Evolutionary conservation across 2,113 vertebrate species (phyloP), one percentile per base, ranked within the genome.

Genomic region (Oncorhynchus keta): DNA sequence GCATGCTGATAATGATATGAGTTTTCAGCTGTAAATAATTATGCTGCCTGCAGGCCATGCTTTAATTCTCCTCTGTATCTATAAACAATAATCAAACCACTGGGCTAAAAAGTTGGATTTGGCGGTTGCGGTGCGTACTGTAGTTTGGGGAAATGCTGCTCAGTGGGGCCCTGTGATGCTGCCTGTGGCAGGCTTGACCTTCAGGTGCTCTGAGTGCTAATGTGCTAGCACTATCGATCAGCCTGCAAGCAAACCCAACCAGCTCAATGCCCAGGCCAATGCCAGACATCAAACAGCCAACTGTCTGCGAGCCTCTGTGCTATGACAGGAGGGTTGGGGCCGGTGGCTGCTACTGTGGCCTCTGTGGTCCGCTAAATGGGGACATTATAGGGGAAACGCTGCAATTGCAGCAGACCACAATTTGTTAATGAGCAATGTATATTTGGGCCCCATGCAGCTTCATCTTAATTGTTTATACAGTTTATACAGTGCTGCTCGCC

Each of bases 11-110:
- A 98, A 97, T 95, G 96, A 97, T 97, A 97, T 96, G 96, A 97
- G 96, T 97, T 96, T 97, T 98, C 97, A 97, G 97, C 96, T 98
- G 97, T 98, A 98, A 98, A 99, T 97, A 98, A 98, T 97, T 96
- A 97, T 84, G 86, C 94, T 95, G 97, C 96, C 97, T 95, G 92
- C 95, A 93, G 97, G 97, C 96, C 92, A 95, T 94, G 94, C 95
- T 97, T 97, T 98, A 96, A 97, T 98, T 97, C 95, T 95, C 94
- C 92, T 94, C 95, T 96, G 93, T 97, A 98, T 99, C 96, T 96
- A 99, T 99, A 98, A 98, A 97, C 97, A 99, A 98, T 98, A 98
- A 98, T 99, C 97, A 98, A 96, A 97, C 94, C 95, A 95, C 95
- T 94, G 93, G 94, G 95, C 93, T 77, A 28, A 92, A 91, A 97